These are phyloP conservation scores for Augochlorella aurata DNA, from an alignment of 2,888 invertebrate species.

Conservation along the genomic window DNA sequence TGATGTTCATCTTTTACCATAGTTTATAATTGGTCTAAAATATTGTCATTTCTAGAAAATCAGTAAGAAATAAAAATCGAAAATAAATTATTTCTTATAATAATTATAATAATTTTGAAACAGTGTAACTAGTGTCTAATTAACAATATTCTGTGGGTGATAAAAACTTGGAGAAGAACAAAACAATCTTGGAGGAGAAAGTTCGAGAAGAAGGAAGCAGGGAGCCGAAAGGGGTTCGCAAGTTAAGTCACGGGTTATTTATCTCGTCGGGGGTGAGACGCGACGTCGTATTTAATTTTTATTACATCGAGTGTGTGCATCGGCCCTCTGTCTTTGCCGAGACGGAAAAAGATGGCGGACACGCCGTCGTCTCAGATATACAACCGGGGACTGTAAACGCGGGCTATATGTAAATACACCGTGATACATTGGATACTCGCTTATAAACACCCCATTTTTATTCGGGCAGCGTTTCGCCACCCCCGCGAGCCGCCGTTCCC, in stretches of 20 bases:
- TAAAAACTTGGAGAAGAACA: neutral
- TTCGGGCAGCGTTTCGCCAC: conserved; percentile 79
- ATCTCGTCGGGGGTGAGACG: conserved; percentile 65
- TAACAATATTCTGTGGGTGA: neutral
- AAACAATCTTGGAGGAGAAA: neutral
- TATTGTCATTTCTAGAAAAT: too few relatives aligned
- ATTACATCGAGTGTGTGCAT: conserved; percentile 77
- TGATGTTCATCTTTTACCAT: too few relatives aligned
- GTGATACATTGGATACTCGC: conserved; percentile 82
- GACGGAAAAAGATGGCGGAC: conserved; percentile 37
- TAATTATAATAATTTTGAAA: too few relatives aligned
- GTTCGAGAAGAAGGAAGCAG: neutral
- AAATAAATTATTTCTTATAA: too few relatives aligned
- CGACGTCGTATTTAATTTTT: conserved; percentile 81
- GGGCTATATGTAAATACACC: conserved; percentile 81
- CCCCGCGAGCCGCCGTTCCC: conserved; percentile 64
- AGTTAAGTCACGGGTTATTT: conserved; percentile 68
- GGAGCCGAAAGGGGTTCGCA: neutral
- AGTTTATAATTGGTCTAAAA: too few relatives aligned
- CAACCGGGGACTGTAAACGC: conserved; percentile 72
- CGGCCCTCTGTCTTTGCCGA: conserved; percentile 57
- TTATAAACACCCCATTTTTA: conserved; percentile 83
- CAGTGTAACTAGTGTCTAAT: neutral
- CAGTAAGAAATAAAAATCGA: too few relatives aligned
- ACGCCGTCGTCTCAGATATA: conserved; percentile 63